phyloP scores from a whole-genome alignment of 2,888 invertebrate species.

The Cylloceria caligata region DNA sequence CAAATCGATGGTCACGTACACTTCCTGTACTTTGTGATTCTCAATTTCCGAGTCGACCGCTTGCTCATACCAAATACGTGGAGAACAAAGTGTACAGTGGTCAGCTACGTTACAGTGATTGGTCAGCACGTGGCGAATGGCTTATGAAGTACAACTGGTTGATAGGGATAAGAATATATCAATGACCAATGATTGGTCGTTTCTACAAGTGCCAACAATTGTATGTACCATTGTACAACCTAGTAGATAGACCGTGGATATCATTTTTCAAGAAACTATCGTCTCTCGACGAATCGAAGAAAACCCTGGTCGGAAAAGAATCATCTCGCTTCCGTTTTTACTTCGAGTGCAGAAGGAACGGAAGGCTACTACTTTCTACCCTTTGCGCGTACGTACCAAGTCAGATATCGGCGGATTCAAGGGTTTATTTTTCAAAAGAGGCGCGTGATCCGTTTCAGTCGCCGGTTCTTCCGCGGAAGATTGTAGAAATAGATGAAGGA shows the following conservation, averaged over 20 bases:
- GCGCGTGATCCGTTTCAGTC: slow-evolving; percentile 15
- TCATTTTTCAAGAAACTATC: neutral
- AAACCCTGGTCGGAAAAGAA: neutral
- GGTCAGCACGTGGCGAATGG: neutral
- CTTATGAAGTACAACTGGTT: neutral
- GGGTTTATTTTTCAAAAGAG: slow-evolving; percentile 24
- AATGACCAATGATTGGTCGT: neutral
- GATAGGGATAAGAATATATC: neutral
- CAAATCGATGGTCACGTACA: slow-evolving; percentile 20
- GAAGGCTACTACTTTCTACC: slow-evolving; percentile 2
- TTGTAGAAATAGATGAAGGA: neutral
- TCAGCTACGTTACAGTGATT: neutral
- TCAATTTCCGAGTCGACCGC: neutral
- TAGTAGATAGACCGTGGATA: neutral
- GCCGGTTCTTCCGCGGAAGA: neutral
- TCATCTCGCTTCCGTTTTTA: slow-evolving; percentile 8
- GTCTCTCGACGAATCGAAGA: neutral
- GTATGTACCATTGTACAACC: neutral
- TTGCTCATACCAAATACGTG: neutral
- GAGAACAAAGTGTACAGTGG: neutral
- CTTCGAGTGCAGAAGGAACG: neutral
- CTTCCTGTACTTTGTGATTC: neutral
- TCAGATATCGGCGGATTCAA: neutral
- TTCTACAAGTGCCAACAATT: neutral
- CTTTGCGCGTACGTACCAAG: neutral